These are phyloP conservation scores for Drosophila lowei DNA, from an alignment of 1,140 invertebrate species.

Conservation along the genomic window DNA sequence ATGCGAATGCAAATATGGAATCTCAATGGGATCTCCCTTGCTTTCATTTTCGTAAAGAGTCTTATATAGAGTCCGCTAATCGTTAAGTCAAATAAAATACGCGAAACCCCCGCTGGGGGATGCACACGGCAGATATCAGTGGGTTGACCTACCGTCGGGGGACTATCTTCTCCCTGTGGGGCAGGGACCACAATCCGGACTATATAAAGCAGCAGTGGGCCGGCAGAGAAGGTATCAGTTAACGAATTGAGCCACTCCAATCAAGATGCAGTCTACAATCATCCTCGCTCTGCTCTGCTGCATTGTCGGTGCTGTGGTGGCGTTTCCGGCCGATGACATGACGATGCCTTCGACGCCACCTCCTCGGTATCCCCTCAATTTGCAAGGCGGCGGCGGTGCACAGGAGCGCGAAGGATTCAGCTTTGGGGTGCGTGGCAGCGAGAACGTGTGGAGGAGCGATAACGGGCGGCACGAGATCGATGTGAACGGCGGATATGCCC, in stretches of 20 bases:
- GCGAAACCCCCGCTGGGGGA: too few relatives aligned
- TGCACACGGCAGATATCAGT: too few relatives aligned
- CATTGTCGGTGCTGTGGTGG: slow-evolving; percentile 14
- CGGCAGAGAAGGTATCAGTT: slow-evolving; percentile 11
- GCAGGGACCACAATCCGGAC: too few relatives aligned
- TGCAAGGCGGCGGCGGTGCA: slow-evolving; percentile 55
- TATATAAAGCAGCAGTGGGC: slow-evolving; percentile 22
- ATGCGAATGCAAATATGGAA: too few relatives aligned
- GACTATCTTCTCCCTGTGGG: too few relatives aligned
- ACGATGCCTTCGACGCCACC: slow-evolving; percentile 14
- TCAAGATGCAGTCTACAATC: slow-evolving; percentile 16
- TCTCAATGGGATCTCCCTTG: too few relatives aligned
- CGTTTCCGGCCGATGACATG: slow-evolving; percentile 14
- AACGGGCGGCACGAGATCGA: slow-evolving; percentile 61
- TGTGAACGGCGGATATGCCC: slow-evolving; percentile 47
- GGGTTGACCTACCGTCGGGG: too few relatives aligned
- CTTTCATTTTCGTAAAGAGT: too few relatives aligned
- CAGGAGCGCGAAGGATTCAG: slow-evolving; percentile 48
- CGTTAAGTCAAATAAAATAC: too few relatives aligned
- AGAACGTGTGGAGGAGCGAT: slow-evolving; percentile 61
- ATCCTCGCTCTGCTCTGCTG: not conserved
- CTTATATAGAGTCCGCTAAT: too few relatives aligned
- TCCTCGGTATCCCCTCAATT: slow-evolving; percentile 26
- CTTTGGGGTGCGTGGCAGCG: slow-evolving; percentile 22
- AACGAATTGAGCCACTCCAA: not conserved